Evolutionary conservation across 2,113 vertebrate genomes (phyloP).

Genomic region (Crotalus tigris): DNA sequence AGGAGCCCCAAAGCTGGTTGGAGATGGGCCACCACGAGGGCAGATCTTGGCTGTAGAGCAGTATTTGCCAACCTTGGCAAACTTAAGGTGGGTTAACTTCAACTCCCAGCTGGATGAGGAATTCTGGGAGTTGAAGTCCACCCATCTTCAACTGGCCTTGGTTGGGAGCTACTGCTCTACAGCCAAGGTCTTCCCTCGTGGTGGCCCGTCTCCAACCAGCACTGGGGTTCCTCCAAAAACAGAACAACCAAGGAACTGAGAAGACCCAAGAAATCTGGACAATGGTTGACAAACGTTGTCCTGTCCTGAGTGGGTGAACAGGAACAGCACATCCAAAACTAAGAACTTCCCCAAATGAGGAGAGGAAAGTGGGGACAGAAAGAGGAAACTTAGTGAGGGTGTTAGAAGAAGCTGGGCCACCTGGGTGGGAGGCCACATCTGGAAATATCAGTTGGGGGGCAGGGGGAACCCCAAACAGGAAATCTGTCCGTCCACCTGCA

Average conservation of each 20-base stretch:
- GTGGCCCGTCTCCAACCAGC: not conserved
- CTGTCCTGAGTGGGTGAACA: not conserved
- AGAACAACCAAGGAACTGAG: not conserved
- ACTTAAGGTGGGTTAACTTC: too few species aligned
- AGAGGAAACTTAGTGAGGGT: not conserved
- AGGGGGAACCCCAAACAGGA: not conserved
- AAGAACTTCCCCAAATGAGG: not conserved
- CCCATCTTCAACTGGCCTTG: too few species aligned
- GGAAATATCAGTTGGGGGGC: not conserved
- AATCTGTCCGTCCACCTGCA: not conserved
- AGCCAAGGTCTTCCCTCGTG: too few species aligned
- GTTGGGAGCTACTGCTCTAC: not conserved
- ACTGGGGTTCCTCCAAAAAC: not conserved
- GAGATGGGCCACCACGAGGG: not conserved
- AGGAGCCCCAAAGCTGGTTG: not conserved
- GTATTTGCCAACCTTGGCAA: too few species aligned
- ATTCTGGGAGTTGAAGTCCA: too few species aligned
- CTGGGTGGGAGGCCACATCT: not conserved
- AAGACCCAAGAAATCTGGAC: not conserved
- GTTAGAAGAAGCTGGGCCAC: not conserved
- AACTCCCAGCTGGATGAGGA: too few species aligned
- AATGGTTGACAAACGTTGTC: not conserved
- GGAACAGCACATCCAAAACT: not conserved
- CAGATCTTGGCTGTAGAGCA: not conserved
- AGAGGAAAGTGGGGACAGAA: not conserved